Evolutionary conservation across 37 sponge, comb jelly and placozoan genomes (phyloP).

Genomic region (Haliclona indistincta): DNA sequence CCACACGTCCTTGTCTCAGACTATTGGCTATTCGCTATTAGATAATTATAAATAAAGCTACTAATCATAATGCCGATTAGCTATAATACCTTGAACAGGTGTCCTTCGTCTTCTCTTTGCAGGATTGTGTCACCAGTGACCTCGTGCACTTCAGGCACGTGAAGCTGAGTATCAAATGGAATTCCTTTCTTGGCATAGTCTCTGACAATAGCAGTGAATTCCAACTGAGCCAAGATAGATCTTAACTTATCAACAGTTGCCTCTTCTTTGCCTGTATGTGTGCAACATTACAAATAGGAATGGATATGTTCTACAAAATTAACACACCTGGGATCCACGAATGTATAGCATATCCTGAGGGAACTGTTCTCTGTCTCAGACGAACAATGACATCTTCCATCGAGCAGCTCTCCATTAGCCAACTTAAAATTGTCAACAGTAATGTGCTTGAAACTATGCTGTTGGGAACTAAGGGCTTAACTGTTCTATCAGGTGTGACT

Average conservation of each 20-base stretch:
- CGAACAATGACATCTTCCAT: not conserved
- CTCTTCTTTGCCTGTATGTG: not conserved
- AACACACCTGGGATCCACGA: conserved; percentile 6
- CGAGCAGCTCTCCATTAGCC: no score
- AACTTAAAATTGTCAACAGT: no score
- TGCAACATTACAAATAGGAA: not conserved
- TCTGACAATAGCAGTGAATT: conserved; percentile 9
- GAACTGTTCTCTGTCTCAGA: conserved; percentile 36
- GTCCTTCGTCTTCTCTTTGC: conserved; percentile 16
- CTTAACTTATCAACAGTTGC: not conserved
- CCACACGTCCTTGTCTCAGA: not conserved
- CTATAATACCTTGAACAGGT: not conserved
- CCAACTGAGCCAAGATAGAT: conserved; percentile 38
- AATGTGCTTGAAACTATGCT: no score
- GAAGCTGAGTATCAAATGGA: conserved; percentile 17
- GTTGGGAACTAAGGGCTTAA: no score
- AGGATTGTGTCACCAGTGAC: not conserved
- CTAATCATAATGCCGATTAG: not conserved
- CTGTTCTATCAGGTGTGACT: no score
- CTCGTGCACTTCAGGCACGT: conserved; percentile 32
- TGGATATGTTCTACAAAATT: not conserved
- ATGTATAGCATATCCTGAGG: conserved; percentile 13
- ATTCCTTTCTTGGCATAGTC: conserved; percentile 23
- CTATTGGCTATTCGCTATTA: conserved; percentile 5
- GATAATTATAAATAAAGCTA: not conserved